Percentiles rank a stretch among this genome's conserved stretches.
These are phyloP conservation scores for Salminus brasiliensis DNA, from an alignment of 2,113 vertebrate genomes.

Conservation along the genomic window DNA sequence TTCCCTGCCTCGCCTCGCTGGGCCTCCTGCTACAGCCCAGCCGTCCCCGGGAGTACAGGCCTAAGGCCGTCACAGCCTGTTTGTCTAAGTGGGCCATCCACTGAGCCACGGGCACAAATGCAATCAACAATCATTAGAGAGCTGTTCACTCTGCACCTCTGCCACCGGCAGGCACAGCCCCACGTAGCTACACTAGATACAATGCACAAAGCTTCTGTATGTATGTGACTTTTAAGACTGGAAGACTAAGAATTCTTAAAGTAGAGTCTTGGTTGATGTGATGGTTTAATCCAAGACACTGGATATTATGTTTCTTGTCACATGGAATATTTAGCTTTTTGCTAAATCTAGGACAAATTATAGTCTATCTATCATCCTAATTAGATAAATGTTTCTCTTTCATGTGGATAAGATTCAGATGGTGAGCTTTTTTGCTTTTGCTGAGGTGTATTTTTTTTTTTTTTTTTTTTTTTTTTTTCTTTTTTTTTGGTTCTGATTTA, in stretches of 20 bases:
- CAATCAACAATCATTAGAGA: conserved; percentile 43
- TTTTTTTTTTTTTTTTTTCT: not conserved
- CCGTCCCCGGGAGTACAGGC: not conserved
- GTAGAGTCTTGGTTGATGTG: not conserved
- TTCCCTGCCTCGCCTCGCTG: conserved; percentile 35
- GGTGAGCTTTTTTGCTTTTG: not conserved
- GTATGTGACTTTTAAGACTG: too few species aligned
- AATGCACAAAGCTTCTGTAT: not conserved
- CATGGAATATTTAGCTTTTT: too few species aligned
- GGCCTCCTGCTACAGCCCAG: not conserved
- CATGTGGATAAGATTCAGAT: not conserved
- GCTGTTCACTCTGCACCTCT: not conserved
- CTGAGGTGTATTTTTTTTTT: not conserved
- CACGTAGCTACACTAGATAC: not conserved
- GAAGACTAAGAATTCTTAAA: too few species aligned
- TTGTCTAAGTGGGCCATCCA: conserved; percentile 14
- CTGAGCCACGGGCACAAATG: conserved; percentile 16
- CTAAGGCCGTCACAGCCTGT: conserved; percentile 16
- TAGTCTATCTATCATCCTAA: not conserved
- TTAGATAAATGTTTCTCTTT: not conserved
- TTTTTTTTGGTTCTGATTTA: not conserved
- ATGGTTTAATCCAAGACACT: too few species aligned
- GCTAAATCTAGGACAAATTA: not conserved
- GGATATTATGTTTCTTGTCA: too few species aligned
- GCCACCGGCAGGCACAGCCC: too few species aligned